A percentile compares a stretch with the other conserved stretches of the same genome.
phyloP scores from a whole-genome alignment of 1,140 invertebrate genomes.

The Coptotermes formosanus region DNA sequence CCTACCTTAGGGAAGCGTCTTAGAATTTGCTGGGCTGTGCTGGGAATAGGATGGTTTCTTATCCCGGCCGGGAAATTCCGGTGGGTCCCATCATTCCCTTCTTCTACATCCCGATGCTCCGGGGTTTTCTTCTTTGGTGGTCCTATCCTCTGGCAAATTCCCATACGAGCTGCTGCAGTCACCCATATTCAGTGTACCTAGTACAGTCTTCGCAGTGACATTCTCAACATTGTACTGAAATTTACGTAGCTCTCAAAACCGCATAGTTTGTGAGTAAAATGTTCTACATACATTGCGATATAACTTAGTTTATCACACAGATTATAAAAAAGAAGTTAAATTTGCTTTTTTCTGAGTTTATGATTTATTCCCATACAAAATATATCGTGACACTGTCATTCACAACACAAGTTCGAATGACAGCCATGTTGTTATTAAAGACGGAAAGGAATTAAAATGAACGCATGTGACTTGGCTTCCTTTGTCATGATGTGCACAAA shows the following conservation, averaged over 20 bases:
- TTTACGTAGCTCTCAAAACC: not conserved
- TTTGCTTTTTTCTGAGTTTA: no score
- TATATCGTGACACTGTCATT: no score
- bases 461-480: no score
- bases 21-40: not conserved
- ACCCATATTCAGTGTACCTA: not conserved
- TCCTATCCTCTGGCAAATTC: not conserved
- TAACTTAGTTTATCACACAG: no score
- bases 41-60: slow-evolving; percentile 5
- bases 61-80: not conserved
- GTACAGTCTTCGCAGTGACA: not conserved
- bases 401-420: no score
- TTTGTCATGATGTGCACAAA: no score
- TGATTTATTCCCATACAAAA: no score
- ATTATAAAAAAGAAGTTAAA: no score
- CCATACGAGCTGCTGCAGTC: not conserved
- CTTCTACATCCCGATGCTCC: slow-evolving; percentile 7
- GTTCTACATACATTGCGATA: no score
- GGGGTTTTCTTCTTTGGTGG: not conserved
- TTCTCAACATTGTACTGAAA: not conserved
- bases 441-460: no score
- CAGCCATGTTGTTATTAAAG: no score
- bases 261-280: no score
- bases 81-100: slow-evolving; percentile 2
- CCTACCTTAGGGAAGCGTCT: not conserved